Evolutionary conservation across 2,113 vertebrate species (phyloP).

Genomic region (Melanocharis versteri): DNA sequence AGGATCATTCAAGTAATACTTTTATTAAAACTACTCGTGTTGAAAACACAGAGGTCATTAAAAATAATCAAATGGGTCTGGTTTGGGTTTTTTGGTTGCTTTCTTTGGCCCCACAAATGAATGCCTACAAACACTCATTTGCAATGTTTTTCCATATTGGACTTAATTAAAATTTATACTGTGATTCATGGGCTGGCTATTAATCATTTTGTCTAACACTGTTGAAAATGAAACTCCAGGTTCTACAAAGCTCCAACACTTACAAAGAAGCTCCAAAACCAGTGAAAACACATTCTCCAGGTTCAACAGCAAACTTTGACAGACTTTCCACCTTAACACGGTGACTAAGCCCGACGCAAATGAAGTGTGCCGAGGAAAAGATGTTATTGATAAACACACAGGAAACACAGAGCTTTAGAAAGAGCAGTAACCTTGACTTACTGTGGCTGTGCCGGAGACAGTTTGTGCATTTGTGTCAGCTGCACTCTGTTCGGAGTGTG

Average conservation of each 20-base stretch:
- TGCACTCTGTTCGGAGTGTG: conserved; percentile 86
- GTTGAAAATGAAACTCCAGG: neutral
- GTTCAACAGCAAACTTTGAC: neutral
- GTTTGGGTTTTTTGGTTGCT: neutral
- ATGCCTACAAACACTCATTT: neutral
- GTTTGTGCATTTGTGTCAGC: conserved; percentile 85
- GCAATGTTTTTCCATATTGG: neutral
- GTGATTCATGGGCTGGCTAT: neutral
- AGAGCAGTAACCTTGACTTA: conserved; percentile 74
- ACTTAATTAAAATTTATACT: neutral
- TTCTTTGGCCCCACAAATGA: neutral
- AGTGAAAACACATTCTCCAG: neutral
- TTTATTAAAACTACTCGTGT: neutral
- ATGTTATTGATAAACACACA: neutral
- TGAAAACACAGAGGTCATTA: neutral
- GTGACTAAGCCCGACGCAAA: neutral
- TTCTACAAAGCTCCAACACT: neutral
- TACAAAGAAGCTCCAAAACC: neutral
- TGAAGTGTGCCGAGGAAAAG: accelerated
- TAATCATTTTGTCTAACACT: neutral
- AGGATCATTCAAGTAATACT: neutral
- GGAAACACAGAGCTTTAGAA: neutral
- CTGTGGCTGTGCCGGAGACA: conserved; percentile 94
- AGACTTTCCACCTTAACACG: neutral
- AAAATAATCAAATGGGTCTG: neutral